Percentiles rank a stretch among this genome's conserved stretches.
phyloP scores from a whole-genome alignment of 2,113 vertebrate species.

The Aramus guarauna region DNA sequence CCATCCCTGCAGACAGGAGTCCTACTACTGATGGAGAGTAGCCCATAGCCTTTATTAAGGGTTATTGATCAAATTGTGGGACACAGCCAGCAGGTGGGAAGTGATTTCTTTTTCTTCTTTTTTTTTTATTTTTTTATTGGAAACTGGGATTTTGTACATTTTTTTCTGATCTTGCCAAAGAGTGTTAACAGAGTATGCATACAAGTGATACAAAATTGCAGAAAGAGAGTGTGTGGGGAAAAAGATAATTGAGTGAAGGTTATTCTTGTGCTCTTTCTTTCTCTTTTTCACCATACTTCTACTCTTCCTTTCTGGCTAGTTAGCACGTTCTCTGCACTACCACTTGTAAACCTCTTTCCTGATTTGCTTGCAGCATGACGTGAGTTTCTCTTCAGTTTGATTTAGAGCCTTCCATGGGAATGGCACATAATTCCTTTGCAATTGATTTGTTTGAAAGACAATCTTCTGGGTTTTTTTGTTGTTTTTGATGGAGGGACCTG shows the following conservation, averaged over 20 bases:
- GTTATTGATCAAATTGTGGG: background rate
- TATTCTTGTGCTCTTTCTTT: background rate
- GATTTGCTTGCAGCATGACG: accelerated
- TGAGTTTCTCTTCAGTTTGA: background rate
- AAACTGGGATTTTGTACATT: background rate
- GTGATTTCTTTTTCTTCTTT: background rate
- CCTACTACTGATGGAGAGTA: background rate
- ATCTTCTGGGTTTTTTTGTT: background rate
- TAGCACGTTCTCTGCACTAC: background rate
- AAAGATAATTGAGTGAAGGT: background rate
- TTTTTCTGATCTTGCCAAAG: background rate
- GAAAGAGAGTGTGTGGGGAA: background rate
- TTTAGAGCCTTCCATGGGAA: background rate
- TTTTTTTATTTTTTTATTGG: background rate
- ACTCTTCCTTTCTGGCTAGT: background rate
- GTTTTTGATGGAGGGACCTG: background rate
- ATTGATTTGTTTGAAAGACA: background rate
- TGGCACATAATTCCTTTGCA: background rate
- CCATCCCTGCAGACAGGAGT: background rate
- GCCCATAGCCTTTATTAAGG: background rate
- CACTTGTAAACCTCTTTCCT: background rate
- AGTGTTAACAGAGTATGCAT: accelerated
- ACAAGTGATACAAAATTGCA: background rate
- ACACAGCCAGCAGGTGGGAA: background rate
- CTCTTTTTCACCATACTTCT: background rate